Percentiles rank a stretch among this genome's conserved stretches.
Evolutionary conservation across 2,113 vertebrate species (phyloP).

Genomic region (Ia io): DNA sequence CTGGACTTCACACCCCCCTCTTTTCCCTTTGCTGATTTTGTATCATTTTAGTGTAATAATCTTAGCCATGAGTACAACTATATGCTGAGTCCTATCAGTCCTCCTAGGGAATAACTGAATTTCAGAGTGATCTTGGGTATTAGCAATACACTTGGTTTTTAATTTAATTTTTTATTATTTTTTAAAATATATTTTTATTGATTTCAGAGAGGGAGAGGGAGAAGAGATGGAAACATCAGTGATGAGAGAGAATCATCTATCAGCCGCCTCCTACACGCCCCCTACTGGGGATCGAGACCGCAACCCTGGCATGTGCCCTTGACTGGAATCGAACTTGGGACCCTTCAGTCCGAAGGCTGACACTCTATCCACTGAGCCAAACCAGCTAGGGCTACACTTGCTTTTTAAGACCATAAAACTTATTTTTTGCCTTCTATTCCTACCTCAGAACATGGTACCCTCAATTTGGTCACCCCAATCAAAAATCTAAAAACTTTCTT

Average conservation of each 20-base stretch:
- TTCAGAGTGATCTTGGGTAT: background rate
- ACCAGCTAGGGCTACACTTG: background rate
- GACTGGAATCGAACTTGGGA: too few species aligned
- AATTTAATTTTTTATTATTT: background rate
- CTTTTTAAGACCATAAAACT: background rate
- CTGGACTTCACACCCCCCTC: background rate
- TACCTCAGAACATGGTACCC: background rate
- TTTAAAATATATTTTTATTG: too few species aligned
- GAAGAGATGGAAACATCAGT: too few species aligned
- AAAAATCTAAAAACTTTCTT: background rate
- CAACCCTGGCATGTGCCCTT: too few species aligned
- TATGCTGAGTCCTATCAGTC: background rate
- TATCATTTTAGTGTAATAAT: background rate
- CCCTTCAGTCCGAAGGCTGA: too few species aligned
- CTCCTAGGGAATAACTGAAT: background rate
- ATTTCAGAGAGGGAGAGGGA: too few species aligned
- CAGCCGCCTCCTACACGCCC: too few species aligned
- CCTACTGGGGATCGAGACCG: too few species aligned
- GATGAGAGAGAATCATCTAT: too few species aligned
- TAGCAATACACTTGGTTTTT: background rate
- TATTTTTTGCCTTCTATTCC: background rate
- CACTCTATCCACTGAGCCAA: too few species aligned
- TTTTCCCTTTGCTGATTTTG: background rate
- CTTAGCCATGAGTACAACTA: background rate
- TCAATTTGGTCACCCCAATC: background rate